Percentiles rank a stretch among this genome's conserved stretches.
phyloP scores from a whole-genome alignment of 2,888 invertebrate species.

The Laothoe populi region DNA sequence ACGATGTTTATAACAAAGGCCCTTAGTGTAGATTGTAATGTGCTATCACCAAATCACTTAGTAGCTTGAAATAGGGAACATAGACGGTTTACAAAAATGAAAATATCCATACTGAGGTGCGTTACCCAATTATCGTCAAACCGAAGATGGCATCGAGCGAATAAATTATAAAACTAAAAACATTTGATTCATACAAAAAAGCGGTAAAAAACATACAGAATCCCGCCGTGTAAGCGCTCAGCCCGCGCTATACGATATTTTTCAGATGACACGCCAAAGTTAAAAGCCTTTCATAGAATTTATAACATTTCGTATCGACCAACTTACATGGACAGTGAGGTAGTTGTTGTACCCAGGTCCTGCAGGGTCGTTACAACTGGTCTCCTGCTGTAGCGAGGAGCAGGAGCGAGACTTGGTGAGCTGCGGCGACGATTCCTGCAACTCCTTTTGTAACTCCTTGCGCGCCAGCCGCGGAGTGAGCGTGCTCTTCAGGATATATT shows the following conservation, averaged over 20 bases:
- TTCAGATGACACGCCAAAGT: conserved; percentile 28
- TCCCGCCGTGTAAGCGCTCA: not conserved
- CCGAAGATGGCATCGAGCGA: too few species aligned
- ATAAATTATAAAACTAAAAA: too few species aligned
- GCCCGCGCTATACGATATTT: not conserved
- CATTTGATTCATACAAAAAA: too few species aligned
- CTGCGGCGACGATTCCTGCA: conserved; percentile 83
- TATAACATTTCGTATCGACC: conserved; percentile 33
- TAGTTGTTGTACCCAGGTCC: conserved; percentile 88
- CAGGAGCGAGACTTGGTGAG: conserved; percentile 90
- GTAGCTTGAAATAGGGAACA: too few species aligned
- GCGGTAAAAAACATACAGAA: not conserved
- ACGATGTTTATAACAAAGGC: too few species aligned
- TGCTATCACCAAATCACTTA: too few species aligned
- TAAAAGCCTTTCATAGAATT: conserved; percentile 48
- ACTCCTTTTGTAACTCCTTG: conserved; percentile 87
- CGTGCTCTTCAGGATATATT: conserved; percentile 93
- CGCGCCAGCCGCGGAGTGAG: conserved; percentile 91
- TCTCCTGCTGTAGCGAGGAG: conserved; percentile 87
- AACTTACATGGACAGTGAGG: conserved; percentile 88
- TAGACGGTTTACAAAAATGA: too few species aligned
- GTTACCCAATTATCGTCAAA: too few species aligned
- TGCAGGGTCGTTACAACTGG: conserved; percentile 77
- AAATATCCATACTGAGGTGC: too few species aligned
- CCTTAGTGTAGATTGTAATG: too few species aligned